A percentile compares a stretch with the other conserved stretches of the same genome.
These are phyloP conservation scores for Pandemis heparana DNA, from an alignment of 2,888 invertebrate genomes.

Conservation along the genomic window DNA sequence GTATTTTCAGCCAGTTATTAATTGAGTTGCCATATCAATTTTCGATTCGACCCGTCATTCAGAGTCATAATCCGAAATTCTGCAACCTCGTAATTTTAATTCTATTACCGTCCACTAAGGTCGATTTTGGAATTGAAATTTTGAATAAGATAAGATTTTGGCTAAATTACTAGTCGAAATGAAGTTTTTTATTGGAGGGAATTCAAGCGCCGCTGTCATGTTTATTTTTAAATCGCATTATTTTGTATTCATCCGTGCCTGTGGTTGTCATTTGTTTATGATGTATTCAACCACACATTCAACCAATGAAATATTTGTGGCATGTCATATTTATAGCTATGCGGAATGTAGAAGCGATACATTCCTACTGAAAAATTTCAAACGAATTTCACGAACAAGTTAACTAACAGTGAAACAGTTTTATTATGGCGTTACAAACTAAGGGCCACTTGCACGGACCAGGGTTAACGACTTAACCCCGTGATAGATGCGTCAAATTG, in stretches of 20 bases:
- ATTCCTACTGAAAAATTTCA: neutral
- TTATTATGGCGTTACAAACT: too few species aligned
- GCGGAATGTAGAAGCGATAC: neutral
- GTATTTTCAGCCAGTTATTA: constrained; percentile 10
- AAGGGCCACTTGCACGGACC: too few species aligned
- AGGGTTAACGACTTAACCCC: too few species aligned
- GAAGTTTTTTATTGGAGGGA: constrained; percentile 5
- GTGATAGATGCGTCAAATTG: too few species aligned
- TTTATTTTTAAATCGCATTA: constrained; percentile 19
- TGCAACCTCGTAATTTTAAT: neutral
- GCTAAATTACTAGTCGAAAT: neutral
- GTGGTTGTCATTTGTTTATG: constrained; percentile 32
- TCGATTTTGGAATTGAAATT: neutral
- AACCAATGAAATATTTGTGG: constrained; percentile 24
- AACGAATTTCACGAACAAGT: too few species aligned
- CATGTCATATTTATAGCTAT: constrained; percentile 15
- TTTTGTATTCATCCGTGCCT: neutral
- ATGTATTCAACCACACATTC: constrained; percentile 4
- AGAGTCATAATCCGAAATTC: neutral
- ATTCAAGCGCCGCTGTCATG: constrained; percentile 36
- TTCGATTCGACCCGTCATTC: neutral
- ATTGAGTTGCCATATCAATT: constrained; percentile 9
- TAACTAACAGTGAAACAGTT: too few species aligned
- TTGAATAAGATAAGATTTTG: neutral
- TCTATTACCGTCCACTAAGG: neutral